Percentiles rank a stretch among this genome's conserved stretches.
These are phyloP conservation scores for Aldabrachelys gigantea DNA, from an alignment of 2,113 vertebrate genomes.

Conservation along the genomic window DNA sequence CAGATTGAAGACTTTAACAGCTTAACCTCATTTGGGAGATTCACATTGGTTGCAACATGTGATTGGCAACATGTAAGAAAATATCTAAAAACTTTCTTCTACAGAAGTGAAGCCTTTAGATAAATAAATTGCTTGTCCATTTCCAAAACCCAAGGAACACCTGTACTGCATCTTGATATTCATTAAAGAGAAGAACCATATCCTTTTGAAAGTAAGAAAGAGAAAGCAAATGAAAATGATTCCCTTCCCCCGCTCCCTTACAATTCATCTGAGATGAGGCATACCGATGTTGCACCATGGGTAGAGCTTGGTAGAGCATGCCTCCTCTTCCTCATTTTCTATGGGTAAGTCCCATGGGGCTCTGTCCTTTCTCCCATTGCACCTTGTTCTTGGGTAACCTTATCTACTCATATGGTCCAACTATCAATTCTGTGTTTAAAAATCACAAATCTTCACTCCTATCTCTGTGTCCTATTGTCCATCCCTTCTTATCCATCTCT, in stretches of 20 bases:
- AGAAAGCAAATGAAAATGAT: not conserved
- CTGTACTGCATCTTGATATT: not conserved
- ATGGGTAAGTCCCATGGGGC: accelerated
- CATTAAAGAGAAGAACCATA: not conserved
- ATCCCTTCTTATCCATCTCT: not conserved
- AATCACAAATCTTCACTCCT: not conserved
- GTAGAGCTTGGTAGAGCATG: not conserved
- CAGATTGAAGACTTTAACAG: not conserved
- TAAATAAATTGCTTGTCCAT: not conserved
- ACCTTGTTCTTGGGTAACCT: not conserved
- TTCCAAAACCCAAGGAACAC: not conserved
- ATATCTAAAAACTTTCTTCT: not conserved
- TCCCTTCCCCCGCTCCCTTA: not conserved
- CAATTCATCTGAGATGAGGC: not conserved
- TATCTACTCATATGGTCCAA: not conserved
- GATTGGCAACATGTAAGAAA: accelerated
- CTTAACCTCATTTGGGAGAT: not conserved
- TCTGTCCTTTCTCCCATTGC: not conserved
- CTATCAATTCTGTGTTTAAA: not conserved
- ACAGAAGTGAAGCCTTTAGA: not conserved
- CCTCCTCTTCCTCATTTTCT: not conserved
- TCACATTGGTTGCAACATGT: not conserved
- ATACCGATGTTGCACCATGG: not conserved
- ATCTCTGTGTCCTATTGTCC: not conserved
- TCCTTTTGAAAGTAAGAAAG: not conserved